Base-by-base conservation (phyloP, 2,113 vertebrate species). In the Equus quagga region DNA sequence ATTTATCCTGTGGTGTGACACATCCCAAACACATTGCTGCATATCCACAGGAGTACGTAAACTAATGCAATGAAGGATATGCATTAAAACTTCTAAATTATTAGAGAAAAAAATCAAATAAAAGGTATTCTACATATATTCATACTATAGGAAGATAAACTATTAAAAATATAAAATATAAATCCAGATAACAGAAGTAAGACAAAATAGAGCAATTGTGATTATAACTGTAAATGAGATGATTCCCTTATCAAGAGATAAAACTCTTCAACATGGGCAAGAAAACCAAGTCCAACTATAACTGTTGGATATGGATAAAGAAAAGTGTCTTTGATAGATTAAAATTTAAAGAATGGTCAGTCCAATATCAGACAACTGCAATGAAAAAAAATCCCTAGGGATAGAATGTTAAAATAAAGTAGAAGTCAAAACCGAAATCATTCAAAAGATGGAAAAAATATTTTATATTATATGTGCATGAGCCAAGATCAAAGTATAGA, bases 281-380 rank as follows among this genome's bases (percentile, higher is more conserved):
- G n/a, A 87, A 93, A 93, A 62, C 10, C 41, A 89, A 15, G 36
- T 82, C 9, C 5, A 58, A 51, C 44, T 76, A 51, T 82, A 85
- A 75, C 9, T 31, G 28, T 2, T 69, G 2, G 10, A 24, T 64
- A 64, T 76, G 11, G 26, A 84, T 31, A 91, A 84, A 90, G 41
- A 78, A 84, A 86, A 90, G 8, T 18, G 0, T 46, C 86, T 93
- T 86, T 92, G 31, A 58, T 21, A 51, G n/a, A 76, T 82, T 89
- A 21, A 72, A 87, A 82, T 94, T 78, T 94, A 60, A 91, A 89
- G 58, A 19, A 10, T 28, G 24, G 24, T 17, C 54, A 96, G 21
- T 86, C 31, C 26, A 89, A 28, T 78, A 72, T 85, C 41, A 89
- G 79, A 81, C 62, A 89, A 97, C 89, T 85, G 2, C 13, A 95